Evolutionary conservation across 2,113 vertebrate species (phyloP).

Genomic region (Calyptomena viridis): DNA sequence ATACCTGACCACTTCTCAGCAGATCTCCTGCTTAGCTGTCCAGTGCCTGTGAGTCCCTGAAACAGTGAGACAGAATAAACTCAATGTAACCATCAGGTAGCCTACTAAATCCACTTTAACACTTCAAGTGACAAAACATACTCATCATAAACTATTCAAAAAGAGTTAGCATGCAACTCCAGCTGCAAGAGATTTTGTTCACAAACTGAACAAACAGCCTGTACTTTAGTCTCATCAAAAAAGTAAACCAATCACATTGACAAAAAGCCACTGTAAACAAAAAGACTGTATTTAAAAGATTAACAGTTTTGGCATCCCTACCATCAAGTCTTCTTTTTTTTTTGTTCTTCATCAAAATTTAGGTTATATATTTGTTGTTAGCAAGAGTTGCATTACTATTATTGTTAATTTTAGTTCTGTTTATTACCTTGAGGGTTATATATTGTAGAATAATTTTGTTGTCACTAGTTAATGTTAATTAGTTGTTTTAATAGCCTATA

Average conservation of each 20-base stretch:
- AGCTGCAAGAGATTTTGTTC: slow-evolving; percentile 69
- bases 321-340: slow-evolving; percentile 71
- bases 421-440: slow-evolving; percentile 89
- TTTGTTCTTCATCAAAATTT: slow-evolving; percentile 77
- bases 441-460: slow-evolving; percentile 84
- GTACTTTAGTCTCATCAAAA: slow-evolving; percentile 91
- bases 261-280: slow-evolving; percentile 86
- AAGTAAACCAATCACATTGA: slow-evolving; percentile 97
- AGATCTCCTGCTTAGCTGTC: slow-evolving; percentile 56
- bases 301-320: slow-evolving; percentile 81
- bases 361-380: slow-evolving; percentile 88
- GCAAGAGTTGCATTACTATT: slow-evolving; percentile 87
- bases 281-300: slow-evolving; percentile 78
- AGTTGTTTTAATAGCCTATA: slow-evolving; percentile 87
- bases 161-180: slow-evolving; percentile 79
- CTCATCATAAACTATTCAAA: slow-evolving; percentile 56
- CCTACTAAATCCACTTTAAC: slow-evolving; percentile 34
- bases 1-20: slow-evolving; percentile 66
- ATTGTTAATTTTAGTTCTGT: slow-evolving; percentile 92
- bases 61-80: slow-evolving; percentile 77
- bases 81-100: slow-evolving; percentile 53
- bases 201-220: slow-evolving; percentile 68
- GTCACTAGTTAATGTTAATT: slow-evolving; percentile 93
- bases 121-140: slow-evolving; percentile 65
- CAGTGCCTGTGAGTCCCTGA: slow-evolving; percentile 64